A percentile compares a stretch with the other conserved stretches of the same genome.
These are phyloP conservation scores for Cydia amplana DNA, from an alignment of 1,140 invertebrate species.

Conservation along the genomic window DNA sequence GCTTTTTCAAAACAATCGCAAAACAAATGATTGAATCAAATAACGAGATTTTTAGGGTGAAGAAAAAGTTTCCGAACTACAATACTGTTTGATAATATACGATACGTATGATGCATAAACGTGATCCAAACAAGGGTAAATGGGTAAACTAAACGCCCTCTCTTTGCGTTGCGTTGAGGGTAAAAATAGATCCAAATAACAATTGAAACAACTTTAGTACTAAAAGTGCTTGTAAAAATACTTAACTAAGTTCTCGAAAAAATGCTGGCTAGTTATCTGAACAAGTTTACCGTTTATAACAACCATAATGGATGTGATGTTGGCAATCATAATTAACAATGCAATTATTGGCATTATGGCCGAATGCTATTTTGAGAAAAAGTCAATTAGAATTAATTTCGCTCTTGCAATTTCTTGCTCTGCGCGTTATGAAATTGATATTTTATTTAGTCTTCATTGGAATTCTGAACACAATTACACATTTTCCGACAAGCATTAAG, in stretches of 20 bases:
- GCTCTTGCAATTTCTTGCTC: slow-evolving; percentile 10
- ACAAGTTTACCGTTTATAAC: slow-evolving; percentile 5
- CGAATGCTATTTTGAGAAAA: slow-evolving; percentile 14
- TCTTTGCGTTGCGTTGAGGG: background rate
- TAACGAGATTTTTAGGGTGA: no score
- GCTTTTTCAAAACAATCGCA: no score
- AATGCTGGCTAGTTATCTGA: background rate
- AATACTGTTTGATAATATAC: no score
- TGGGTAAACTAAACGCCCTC: background rate
- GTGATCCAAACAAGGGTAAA: no score
- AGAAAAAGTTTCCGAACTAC: no score
- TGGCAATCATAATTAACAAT: slow-evolving; percentile 5
- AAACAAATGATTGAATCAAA: no score
- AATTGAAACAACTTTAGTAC: background rate
- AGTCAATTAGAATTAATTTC: slow-evolving; percentile 23
- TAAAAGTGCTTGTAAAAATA: background rate
- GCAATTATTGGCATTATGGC: slow-evolving; percentile 8
- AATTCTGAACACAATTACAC: background rate
- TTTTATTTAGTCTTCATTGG: slow-evolving; percentile 22
- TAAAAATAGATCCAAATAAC: background rate
- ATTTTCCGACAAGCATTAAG: background rate
- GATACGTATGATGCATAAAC: no score
- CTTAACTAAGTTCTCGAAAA: background rate
- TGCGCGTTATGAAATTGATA: slow-evolving; percentile 35
- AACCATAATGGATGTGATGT: background rate